Evolutionary conservation across 2,113 vertebrate species (phyloP), one percentile per base, ranked within the genome.

Genomic region (Eidolon helvum): DNA sequence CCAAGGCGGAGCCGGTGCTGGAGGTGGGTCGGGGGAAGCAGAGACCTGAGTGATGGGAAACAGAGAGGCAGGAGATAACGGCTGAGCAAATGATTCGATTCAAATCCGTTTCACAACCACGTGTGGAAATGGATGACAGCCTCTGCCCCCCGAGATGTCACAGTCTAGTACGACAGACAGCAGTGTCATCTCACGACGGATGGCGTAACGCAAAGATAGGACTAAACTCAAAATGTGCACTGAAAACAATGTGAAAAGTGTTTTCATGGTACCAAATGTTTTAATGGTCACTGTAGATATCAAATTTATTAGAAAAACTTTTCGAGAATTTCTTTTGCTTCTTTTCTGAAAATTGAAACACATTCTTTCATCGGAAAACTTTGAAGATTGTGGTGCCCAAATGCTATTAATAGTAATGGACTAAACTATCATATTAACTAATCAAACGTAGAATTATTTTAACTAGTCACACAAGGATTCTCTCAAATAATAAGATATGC

Each of bases 401-500:
- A 43, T 84, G 95, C 75, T 57, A 87, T 10, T 91, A 91, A 85
- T 24, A 83, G 53, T n/a, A 84, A 82, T 22, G 82, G 69, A 86
- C 28, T 88, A 80, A 75, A 40, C 26, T 90, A 87, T 35, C 65
- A 75, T 50, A 80, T 74, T 63, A 90, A 87, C 33, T 50, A 59
- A 48, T 35, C 28, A 86, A 91, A 68, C 4, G 14, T 21, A 75
- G 75, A 45, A 45, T 93, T 84, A 63, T 75, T 91, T 94, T 88
- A 88, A 89, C 2, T 30, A 66, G 40, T 65, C 28, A 91, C 7
- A 55, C 21, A 91, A 43, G 4, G 22, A 83, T 79, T 69, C 2
- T 72, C 91, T 89, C 74, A 78, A 61, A 90, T 57, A 74, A 92
- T 63, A 63, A 95, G 92, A 78, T 77, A 72, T 4, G 12, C 10